These are phyloP conservation scores for Agrilus cyanescens DNA, from an alignment of 2,888 invertebrate species.

Conservation along the genomic window DNA sequence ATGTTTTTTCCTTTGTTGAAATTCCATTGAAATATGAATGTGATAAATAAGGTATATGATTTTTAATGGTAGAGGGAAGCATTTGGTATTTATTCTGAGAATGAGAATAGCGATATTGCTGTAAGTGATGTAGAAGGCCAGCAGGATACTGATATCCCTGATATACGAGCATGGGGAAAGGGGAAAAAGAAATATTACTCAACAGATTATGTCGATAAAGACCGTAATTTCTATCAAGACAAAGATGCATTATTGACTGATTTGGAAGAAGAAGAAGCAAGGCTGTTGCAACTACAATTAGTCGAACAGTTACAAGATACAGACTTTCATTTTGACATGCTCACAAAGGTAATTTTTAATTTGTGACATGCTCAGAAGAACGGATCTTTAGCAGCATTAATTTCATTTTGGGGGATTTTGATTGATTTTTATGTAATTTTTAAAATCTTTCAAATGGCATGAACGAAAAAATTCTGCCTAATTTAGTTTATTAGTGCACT, in stretches of 20 bases:
- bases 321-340: conserved; percentile 55
- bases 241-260: conserved; percentile 63
- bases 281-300: conserved; percentile 64
- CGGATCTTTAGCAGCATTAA: too few relatives aligned
- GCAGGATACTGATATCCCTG: conserved; percentile 60
- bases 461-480: too few relatives aligned
- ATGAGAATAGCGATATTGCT: conserved; percentile 35
- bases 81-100: conserved; percentile 16
- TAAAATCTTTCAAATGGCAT: too few relatives aligned
- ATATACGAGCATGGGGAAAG: conserved; percentile 81
- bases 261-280: conserved; percentile 75
- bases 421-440: too few relatives aligned
- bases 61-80: conserved; percentile 21
- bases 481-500: too few relatives aligned
- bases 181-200: conserved; percentile 68
- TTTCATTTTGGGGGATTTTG: too few relatives aligned
- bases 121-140: conserved; percentile 70
- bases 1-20: too few relatives aligned
- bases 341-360: conserved; percentile 39
- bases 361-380: too few relatives aligned
- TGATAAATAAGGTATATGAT: background rate
- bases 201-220: conserved; percentile 81
- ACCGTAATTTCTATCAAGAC: conserved; percentile 57
- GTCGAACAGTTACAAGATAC: conserved; percentile 67
- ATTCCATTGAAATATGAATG: too few relatives aligned